These are phyloP conservation scores for Triplophysa rosa DNA, from an alignment of 2,113 vertebrate genomes.

Conservation along the genomic window DNA sequence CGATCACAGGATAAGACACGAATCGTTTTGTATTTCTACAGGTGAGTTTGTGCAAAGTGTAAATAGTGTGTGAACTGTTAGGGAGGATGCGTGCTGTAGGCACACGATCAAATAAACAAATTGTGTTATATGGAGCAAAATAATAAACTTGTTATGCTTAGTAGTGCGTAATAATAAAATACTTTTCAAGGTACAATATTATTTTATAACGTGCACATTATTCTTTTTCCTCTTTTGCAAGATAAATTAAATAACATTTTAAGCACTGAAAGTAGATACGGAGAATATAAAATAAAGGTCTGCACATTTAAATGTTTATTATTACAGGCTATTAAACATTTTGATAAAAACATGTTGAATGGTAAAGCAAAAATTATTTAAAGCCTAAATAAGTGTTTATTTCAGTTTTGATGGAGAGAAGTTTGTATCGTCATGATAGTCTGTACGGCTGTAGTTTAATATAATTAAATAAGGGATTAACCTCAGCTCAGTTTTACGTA, in stretches of 20 bases:
- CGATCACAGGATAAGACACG: not conserved
- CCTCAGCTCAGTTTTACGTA: conserved; percentile 44
- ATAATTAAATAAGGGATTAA: conserved; percentile 37
- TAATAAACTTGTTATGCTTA: not conserved
- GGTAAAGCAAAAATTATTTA: not conserved
- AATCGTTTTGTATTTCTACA: not conserved
- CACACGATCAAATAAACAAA: not conserved
- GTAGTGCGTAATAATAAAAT: not conserved
- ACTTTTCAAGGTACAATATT: too few relatives aligned
- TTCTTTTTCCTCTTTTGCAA: not conserved
- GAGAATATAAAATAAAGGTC: not conserved
- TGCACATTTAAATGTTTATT: not conserved
- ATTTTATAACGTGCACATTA: not conserved
- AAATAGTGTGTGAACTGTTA: not conserved
- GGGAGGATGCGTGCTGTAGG: too few relatives aligned
- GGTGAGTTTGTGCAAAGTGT: not conserved
- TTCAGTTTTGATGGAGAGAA: not conserved
- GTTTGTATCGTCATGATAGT: not conserved
- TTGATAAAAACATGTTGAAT: not conserved
- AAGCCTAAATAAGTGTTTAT: not conserved
- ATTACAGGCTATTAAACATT: not conserved
- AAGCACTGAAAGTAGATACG: too few relatives aligned
- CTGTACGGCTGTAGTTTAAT: conserved; percentile 12
- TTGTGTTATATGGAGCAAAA: not conserved
- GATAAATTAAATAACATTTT: not conserved